Base-by-base conservation (phyloP, 2,113 vertebrate species). In the Alethe castanea region DNA sequence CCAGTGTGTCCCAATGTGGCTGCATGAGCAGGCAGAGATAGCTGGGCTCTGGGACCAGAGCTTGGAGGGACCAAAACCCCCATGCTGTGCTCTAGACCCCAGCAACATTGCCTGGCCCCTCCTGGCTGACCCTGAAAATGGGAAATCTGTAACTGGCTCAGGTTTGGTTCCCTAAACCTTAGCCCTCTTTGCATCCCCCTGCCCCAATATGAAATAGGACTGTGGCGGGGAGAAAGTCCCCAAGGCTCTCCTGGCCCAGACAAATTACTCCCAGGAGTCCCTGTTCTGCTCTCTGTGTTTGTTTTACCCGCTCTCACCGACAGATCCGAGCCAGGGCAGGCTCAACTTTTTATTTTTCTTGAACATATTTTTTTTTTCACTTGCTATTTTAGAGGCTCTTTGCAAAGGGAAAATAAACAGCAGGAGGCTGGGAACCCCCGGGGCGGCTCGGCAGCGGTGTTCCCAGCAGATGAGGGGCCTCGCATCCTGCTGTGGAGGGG, bases 371-470 rank as follows among this genome's bases (percentile, higher is more conserved):
- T 93, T 91, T 90, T 94, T 81, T 45, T 8, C 69, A 65, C 74
- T 73, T 88, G 90, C 78, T 95, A 92, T 96, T 96, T 94, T 80
- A 92, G 81, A 93, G 66, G 69, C 61, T 96, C 82, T 94, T 95
- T 96, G 69, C 53, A 44, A 73, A 95, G 92, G 72, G 88, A 96
- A 97, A 97, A 96, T 94, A 96, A 97, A 96, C 96, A 96, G 85
- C 26, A 2, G 81, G 92, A 97, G 88, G 50, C 96, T 92, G 90
- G 61, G 85, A 94, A 91, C 73, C 72, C 74, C 85, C 0, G 24
- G 67, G 77, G 92, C 47, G 31, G 80, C 88, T 84, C 13, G 0
- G 56, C 36, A 80, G 61, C 1, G 1, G 47, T 67, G 92, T 66
- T 95, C 84, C 90, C 95, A 95, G 90, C 69, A 86, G 78, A 81